Base-by-base conservation (phyloP, 2,888 invertebrate genomes). In the Keiferia lycopersicella region DNA sequence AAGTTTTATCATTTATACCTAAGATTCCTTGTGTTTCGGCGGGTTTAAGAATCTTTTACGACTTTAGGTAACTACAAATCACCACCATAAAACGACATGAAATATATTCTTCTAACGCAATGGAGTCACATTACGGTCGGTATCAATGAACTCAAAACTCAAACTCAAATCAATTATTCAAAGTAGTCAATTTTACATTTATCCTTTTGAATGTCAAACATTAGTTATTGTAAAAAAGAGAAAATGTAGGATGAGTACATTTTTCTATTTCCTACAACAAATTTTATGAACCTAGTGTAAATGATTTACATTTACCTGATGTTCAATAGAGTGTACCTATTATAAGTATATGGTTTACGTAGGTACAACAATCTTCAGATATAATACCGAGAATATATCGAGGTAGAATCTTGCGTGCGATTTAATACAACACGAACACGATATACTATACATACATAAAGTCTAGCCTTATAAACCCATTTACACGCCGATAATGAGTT, bases 331-430 rank as follows among this genome's bases (percentile, higher is more conserved):
- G 4, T 45, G 45, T 45, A 45, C n/a, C 16, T 45, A 3, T n/a
- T n/a, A n/a, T n/a, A n/a, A n/a, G n/a, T n/a, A 45, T 45, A 14
- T 45, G 3, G 45, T 45, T 45, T 45, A 16, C 16, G 16, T 45
- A 16, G 45, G 16, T 16, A n/a, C 26, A 26, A 26, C 6, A 26
- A 26, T 41, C 26, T 26, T 26, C 26, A 2, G 26, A 26, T 26
- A 26, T 6, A 26, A 26, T 26, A 26, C 26, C 26, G 26, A 8
- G 34, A 34, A 34, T 8, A 10, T 45, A 45, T 16, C 8, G 11
- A 18, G 6, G n/a, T 30, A 57, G 38, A 39, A 11, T 38, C 58
- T 58, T 34, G 58, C 58, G 58, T 58, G 58, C n/a, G 34, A n/a
- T 30, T 39, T 38, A 38, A 11, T n/a, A 34, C 12, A 39, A 39